Evolutionary conservation across 2,888 invertebrate species (phyloP).

Genomic region (Nebria salina): DNA sequence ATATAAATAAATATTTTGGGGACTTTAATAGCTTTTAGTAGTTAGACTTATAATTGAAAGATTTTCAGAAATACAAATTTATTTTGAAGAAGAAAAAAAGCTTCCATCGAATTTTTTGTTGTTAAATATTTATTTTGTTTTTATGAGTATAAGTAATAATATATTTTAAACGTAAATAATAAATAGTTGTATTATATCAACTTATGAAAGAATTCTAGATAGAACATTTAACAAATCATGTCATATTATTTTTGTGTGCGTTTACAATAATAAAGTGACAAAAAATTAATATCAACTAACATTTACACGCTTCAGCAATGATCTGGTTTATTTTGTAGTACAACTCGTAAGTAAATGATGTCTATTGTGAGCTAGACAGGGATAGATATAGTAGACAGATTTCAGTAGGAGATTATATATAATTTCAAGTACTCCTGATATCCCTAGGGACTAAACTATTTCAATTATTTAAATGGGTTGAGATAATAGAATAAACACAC

Average conservation of each 20-base stretch:
- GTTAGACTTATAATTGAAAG: too few species aligned
- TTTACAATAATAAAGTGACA: too few species aligned
- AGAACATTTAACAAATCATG: too few species aligned
- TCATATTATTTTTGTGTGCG: too few species aligned
- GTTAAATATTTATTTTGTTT: too few species aligned
- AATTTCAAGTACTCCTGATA: constrained; percentile 40
- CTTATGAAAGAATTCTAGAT: too few species aligned
- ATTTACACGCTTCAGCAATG: neutral
- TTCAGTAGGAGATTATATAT: constrained; percentile 38
- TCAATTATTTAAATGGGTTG: constrained; percentile 44
- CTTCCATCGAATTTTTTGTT: too few species aligned
- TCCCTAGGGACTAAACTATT: constrained; percentile 40
- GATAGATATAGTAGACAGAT: constrained; percentile 22
- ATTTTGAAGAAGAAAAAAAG: too few species aligned
- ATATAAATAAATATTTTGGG: neutral
- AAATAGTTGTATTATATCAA: too few species aligned
- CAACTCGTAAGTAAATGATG: neutral
- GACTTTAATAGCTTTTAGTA: neutral
- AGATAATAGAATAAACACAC: constrained; percentile 41
- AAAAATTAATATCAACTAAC: neutral
- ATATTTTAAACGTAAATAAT: too few species aligned
- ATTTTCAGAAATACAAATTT: too few species aligned
- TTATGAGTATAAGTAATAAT: too few species aligned
- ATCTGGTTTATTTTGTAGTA: neutral
- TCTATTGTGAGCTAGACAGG: neutral